Percentiles rank a stretch among this genome's conserved stretches.
Conservation (phyloP, 2,888 invertebrate species). For the Trichogramma evanescens region DNA sequence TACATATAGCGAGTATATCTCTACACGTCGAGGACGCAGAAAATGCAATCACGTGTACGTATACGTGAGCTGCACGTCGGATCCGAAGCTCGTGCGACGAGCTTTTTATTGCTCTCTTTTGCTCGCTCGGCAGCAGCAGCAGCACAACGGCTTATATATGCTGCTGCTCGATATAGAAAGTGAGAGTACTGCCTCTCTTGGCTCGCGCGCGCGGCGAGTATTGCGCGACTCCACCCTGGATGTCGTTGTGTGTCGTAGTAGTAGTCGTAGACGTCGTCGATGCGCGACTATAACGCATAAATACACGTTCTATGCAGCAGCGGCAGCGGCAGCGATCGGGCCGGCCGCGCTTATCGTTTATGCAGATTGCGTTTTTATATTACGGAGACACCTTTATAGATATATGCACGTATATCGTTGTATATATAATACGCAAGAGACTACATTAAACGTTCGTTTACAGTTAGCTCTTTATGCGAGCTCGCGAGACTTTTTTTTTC, state of each 20-base stretch:
- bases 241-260: background rate
- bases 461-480: no score
- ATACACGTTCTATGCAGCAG: no score
- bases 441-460: no score
- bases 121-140: constrained; percentile 15
- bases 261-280: background rate
- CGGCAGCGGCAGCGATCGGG: no score
- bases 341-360: no score
- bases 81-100: constrained; percentile 22
- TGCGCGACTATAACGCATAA: no score
- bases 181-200: constrained; percentile 5
- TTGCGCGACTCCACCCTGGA: constrained; percentile 39
- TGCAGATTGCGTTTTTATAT: no score
- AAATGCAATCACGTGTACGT: background rate
- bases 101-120: constrained; percentile 23
- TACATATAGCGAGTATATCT: background rate
- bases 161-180: constrained; percentile 11
- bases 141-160: background rate
- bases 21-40: constrained; percentile 5
- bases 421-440: no score
- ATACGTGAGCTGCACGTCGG: background rate
- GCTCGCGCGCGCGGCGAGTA: constrained; percentile 25
- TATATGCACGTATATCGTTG: no score
- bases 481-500: no score
- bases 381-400: no score